Evolutionary conservation across 2,888 invertebrate species (phyloP).

Genomic region (Spilosoma lubricipeda): DNA sequence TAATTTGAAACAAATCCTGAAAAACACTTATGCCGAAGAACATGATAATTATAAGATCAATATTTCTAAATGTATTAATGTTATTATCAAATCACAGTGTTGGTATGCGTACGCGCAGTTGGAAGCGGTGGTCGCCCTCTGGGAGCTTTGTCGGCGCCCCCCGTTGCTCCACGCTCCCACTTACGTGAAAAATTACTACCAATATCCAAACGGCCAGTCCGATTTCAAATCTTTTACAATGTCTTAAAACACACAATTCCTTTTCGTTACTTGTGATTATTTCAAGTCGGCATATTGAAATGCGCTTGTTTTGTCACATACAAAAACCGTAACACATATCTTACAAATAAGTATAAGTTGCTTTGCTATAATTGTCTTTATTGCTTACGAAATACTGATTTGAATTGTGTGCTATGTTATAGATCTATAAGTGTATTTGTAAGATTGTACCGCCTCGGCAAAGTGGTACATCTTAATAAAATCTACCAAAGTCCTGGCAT

Average conservation of each 20-base stretch:
- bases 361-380: conserved; percentile 36
- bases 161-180: conserved; percentile 67
- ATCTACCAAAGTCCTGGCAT: conserved; percentile 54
- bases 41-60: conserved; percentile 51
- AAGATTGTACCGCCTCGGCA: conserved; percentile 50
- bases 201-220: conserved; percentile 25
- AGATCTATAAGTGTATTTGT: conserved; percentile 33
- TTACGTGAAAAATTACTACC: conserved; percentile 77
- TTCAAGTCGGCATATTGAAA: conserved; percentile 28
- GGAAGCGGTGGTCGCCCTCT: conserved; percentile 72
- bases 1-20: background rate
- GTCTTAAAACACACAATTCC: conserved; percentile 38
- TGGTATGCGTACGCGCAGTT: conserved; percentile 64
- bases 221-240: conserved; percentile 34
- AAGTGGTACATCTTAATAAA: conserved; percentile 69
- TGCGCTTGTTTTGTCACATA: conserved; percentile 56
- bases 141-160: conserved; percentile 82
- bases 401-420: conserved; percentile 22
- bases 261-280: conserved; percentile 29
- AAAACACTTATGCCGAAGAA: conserved; percentile 42
- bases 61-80: conserved; percentile 69
- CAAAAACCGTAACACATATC: conserved; percentile 34
- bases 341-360: conserved; percentile 21
- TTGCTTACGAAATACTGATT: conserved; percentile 28
- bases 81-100: conserved; percentile 68